phyloP scores from a whole-genome alignment of 2,888 invertebrate genomes.

The Netelia inedita region DNA sequence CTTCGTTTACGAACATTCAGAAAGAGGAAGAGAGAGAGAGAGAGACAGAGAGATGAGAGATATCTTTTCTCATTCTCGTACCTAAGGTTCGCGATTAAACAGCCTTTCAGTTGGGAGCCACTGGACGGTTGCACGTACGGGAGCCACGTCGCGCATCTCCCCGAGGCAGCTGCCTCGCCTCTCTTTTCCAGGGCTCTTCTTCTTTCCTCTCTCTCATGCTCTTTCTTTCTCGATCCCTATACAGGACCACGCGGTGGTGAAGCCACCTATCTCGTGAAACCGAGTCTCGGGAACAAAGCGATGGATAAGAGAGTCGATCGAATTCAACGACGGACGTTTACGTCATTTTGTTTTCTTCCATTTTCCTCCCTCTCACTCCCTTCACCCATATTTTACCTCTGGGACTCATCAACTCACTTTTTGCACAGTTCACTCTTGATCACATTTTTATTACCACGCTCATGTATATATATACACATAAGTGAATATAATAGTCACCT shows the following conservation, averaged over 20 bases:
- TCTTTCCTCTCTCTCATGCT: slow-evolving; percentile 1
- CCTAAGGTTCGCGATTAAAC: slow-evolving; percentile 37
- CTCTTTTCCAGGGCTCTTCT: slow-evolving; percentile 64
- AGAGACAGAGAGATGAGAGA: slow-evolving; percentile 15
- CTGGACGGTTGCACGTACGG: slow-evolving; percentile 77
- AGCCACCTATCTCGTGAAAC: slow-evolving; percentile 63
- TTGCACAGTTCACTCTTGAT: not conserved
- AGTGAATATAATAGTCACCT: slow-evolving; percentile 41
- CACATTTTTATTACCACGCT: not conserved
- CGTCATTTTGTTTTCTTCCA: not conserved
- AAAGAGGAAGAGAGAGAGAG: not conserved
- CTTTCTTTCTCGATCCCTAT: slow-evolving; percentile 41
- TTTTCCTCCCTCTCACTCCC: not conserved
- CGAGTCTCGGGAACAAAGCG: slow-evolving; percentile 73
- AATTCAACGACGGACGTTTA: slow-evolving; percentile 66
- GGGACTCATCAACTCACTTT: not conserved
- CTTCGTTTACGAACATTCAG: slow-evolving; percentile 38
- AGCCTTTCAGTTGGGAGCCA: slow-evolving; percentile 77
- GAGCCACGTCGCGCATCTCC: slow-evolving; percentile 78
- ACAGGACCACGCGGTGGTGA: slow-evolving; percentile 64
- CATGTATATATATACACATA: not conserved
- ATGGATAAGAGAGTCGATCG: slow-evolving; percentile 73
- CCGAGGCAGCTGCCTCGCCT: slow-evolving; percentile 79
- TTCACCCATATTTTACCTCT: not conserved
- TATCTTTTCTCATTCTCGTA: slow-evolving; percentile 11